phyloP scores from a whole-genome alignment of 1,140 invertebrate species.

The Drosophila parabipectinata region DNA sequence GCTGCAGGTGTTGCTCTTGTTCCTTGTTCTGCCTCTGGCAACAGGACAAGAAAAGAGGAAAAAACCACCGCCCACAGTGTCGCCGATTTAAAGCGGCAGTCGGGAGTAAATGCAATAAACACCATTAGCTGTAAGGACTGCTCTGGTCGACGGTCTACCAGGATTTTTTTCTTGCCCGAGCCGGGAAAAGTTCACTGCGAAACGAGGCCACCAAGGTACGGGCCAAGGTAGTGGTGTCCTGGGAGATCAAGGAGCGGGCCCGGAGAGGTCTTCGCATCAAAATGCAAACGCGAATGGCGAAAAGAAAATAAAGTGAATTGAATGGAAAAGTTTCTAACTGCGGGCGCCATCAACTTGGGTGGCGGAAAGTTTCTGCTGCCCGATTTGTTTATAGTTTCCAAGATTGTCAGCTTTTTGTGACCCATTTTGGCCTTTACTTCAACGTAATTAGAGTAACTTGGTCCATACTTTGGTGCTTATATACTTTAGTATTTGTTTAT shows the following conservation, averaged over 20 bases:
- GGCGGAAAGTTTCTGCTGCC: constrained; percentile 40
- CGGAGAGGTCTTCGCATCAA: constrained; percentile 59
- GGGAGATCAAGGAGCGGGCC: background rate
- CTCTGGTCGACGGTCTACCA: constrained; percentile 27
- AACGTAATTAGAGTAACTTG: constrained; percentile 34
- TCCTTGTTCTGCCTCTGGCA: background rate
- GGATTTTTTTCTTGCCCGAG: constrained; percentile 40
- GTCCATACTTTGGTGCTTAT: background rate
- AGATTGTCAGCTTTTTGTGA: constrained; percentile 60
- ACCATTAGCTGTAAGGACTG: constrained; percentile 70
- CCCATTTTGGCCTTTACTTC: constrained; percentile 32
- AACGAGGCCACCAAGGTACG: constrained; percentile 42
- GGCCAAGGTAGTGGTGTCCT: constrained; percentile 30
- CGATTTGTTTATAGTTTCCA: constrained; percentile 68
- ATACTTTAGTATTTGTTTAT: background rate
- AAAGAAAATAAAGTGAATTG: constrained; percentile 74
- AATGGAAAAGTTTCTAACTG: constrained; percentile 77
- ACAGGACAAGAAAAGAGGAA: background rate
- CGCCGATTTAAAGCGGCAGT: constrained; percentile 72
- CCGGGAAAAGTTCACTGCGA: constrained; percentile 46
- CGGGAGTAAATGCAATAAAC: constrained; percentile 78
- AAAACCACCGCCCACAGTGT: constrained; percentile 22
- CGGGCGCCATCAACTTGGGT: constrained; percentile 62
- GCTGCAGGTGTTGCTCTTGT: constrained; percentile 54
- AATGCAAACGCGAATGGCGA: constrained; percentile 63